Base-by-base conservation (phyloP, 2,113 vertebrate species). In the Chauna torquata region DNA sequence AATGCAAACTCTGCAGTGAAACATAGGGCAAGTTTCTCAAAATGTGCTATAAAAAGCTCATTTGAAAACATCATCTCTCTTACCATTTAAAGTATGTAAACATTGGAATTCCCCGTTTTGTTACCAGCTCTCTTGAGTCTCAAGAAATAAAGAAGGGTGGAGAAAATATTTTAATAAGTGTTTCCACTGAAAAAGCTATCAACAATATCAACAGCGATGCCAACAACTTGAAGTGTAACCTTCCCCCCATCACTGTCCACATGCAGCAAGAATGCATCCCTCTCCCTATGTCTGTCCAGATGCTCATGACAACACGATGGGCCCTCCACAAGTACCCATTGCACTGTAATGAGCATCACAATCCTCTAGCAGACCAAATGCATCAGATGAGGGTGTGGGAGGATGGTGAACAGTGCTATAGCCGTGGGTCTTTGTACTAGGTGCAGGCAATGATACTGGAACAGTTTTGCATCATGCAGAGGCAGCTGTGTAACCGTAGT, bases 191-290 rank as follows among this genome's bases (percentile, higher is more conserved):
- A 91, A 94, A 87, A 58, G 16, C 28, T 82, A 42, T 91, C 91
- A 85, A 57, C 61, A 79, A 17, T 12, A 64, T 61, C 47, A 64
- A 77, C 0, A 52, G 1, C 36, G n/a, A 59, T 13, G 65, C 66
- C 91, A 94, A 15, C 8, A 87, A 28, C 36, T 32, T 8, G 30
- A 20, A 84, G n/a, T 2, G 34, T 7, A 86, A n/a, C 54, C 47
- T 82, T 84, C 27, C 38, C 55, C 32, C 3, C 8, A 2, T 0
- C 0, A 1, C 59, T 83, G 68, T 10, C 68, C 0, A 1, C 55
- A 54, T 2, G 16, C 77, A 49, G 52, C 64, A 92, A 7, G 88
- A 89, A 76, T 12, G 30, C 25, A 5, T 62, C 65, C 54, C 38
- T 40, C 58, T 91, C 91, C n/a, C 58, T 36, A 6, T 0, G 0